Conservation (phyloP, 1,140 invertebrate species). For the Scaptodrosophila lebanonensis region DNA sequence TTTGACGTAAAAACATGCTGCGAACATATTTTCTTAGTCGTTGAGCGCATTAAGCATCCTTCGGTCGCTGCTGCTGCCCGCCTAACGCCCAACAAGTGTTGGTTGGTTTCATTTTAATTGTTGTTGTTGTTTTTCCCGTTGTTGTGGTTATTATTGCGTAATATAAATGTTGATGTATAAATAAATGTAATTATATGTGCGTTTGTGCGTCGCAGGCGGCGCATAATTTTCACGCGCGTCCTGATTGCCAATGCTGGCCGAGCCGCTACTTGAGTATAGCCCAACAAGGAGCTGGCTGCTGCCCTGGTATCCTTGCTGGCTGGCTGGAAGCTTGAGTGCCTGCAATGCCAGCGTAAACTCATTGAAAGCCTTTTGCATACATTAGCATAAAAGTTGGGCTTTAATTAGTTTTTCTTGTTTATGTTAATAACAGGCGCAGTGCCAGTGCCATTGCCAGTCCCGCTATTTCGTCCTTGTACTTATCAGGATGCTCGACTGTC, state of each 20-base stretch:
- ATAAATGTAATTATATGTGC: slow-evolving; percentile 68
- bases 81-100: no score
- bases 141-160: slow-evolving; percentile 31
- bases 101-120: no score
- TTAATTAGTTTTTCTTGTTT: slow-evolving; percentile 73
- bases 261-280: no score
- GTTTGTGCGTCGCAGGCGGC: slow-evolving; percentile 33
- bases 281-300: no score
- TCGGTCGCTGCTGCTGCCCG: slow-evolving; percentile 23
- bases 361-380: slow-evolving; percentile 66
- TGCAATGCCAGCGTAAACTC: slow-evolving; percentile 32
- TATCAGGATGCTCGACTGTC: slow-evolving; percentile 4
- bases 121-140: slow-evolving; percentile 20
- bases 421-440: slow-evolving; percentile 17
- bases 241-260: neutral
- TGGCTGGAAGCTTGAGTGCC: slow-evolving; percentile 4
- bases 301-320: neutral
- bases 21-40: slow-evolving; percentile 33
- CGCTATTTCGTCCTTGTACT: neutral
- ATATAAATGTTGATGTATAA: slow-evolving; percentile 66
- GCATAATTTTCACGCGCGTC: slow-evolving; percentile 37
- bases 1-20: slow-evolving; percentile 29
- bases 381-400: slow-evolving; percentile 62
- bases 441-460: no score
- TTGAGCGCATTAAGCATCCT: slow-evolving; percentile 5